phyloP scores from a whole-genome alignment of 2,797 vertebrate species.

The Pipistrellus pipistrellus region DNA sequence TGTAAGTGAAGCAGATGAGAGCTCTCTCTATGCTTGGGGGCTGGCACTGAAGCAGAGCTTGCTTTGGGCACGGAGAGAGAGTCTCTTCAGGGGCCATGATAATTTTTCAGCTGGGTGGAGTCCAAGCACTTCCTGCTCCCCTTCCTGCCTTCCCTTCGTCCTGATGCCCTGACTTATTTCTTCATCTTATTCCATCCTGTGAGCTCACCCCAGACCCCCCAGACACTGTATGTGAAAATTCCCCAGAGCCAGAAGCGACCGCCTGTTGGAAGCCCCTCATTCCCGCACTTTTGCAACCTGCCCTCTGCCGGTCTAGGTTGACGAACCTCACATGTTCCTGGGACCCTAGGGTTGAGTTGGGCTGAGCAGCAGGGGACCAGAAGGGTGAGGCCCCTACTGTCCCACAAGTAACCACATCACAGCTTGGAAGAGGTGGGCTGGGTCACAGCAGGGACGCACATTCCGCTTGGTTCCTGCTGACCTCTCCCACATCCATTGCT shows the following conservation, averaged over 20 bases:
- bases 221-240: neutral
- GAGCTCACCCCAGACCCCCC: neutral
- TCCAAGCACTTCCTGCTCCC: neutral
- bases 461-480: constrained; percentile 67
- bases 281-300: neutral
- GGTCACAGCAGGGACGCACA: constrained; percentile 68
- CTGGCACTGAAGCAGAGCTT: neutral
- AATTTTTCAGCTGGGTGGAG: constrained; percentile 23
- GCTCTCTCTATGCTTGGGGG: neutral
- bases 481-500: neutral
- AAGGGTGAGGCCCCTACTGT: neutral
- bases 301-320: neutral
- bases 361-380: neutral
- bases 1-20: neutral
- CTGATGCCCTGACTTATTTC: neutral
- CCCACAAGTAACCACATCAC: constrained; percentile 39
- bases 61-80: neutral
- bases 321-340: neutral
- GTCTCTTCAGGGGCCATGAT: neutral
- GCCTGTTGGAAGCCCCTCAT: neutral
- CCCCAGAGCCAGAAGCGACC: neutral
- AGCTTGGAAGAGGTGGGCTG: constrained; percentile 54
- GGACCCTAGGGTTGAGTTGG: neutral
- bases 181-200: neutral
- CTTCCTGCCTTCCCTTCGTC: constrained; percentile 12